Conservation (phyloP, 2,113 vertebrate species). For the Anhinga rufa region DNA sequence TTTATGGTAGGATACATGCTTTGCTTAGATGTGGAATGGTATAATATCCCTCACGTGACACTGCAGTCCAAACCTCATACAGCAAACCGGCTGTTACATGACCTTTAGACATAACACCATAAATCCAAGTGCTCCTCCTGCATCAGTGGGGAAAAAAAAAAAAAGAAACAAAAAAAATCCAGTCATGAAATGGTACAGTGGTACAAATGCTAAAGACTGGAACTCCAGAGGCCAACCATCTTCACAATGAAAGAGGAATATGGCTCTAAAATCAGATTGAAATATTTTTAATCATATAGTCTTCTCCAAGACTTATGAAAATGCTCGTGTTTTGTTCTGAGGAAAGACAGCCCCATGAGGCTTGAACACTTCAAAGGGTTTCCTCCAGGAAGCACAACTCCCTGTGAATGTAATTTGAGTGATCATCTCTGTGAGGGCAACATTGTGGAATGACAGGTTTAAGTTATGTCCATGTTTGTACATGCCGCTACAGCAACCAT, state of each 20-base stretch:
- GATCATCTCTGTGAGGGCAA: not conserved
- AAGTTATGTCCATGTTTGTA: constrained; percentile 1
- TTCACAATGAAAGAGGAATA: not conserved
- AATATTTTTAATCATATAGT: not conserved
- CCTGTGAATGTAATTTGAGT: not conserved
- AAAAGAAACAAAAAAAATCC: not conserved
- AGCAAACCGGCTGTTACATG: not conserved
- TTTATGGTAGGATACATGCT: not conserved
- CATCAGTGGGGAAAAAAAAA: not conserved
- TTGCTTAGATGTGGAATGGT: not conserved
- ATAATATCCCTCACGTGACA: not conserved
- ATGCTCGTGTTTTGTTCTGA: not conserved
- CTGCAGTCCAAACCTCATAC: not conserved
- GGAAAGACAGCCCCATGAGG: not conserved
- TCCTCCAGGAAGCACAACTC: not conserved
- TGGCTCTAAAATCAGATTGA: not conserved
- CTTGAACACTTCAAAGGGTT: not conserved
- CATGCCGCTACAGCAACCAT: not conserved
- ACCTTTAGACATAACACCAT: not conserved
- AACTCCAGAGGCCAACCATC: not conserved
- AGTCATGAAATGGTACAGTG: not conserved
- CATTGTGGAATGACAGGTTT: not conserved
- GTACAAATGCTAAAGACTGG: not conserved
- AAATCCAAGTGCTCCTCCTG: not conserved
- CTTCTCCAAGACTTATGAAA: not conserved